A percentile compares a stretch with the other conserved stretches of the same genome.
phyloP scores from a whole-genome alignment of 2,113 vertebrate genomes.

The Channa argus region DNA sequence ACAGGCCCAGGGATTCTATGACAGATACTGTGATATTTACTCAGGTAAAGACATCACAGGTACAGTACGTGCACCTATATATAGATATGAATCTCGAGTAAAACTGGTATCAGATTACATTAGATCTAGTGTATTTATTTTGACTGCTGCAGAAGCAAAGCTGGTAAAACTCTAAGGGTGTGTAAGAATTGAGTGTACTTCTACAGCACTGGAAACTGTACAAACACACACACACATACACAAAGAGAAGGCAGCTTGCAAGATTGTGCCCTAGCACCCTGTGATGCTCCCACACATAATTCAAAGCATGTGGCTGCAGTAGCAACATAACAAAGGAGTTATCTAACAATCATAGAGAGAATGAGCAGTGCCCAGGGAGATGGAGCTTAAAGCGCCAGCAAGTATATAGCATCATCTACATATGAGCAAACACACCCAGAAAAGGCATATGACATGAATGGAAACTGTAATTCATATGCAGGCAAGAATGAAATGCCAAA shows the following conservation, averaged over 20 bases:
- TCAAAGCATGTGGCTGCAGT: slow-evolving; percentile 14
- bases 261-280: not conserved
- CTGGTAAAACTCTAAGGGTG: slow-evolving; percentile 15
- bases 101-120: slow-evolving; percentile 35
- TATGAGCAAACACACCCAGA: slow-evolving; percentile 2
- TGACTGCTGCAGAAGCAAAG: slow-evolving; percentile 16
- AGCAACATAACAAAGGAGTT: not conserved
- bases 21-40: slow-evolving; percentile 23
- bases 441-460: slow-evolving; percentile 13
- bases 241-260: not conserved
- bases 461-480: slow-evolving; percentile 12
- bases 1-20: slow-evolving; percentile 20
- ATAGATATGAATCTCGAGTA: slow-evolving; percentile 38
- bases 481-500: slow-evolving; percentile 30
- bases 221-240: not conserved
- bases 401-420: not conserved
- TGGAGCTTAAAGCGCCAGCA: not conserved
- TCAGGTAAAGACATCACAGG: slow-evolving; percentile 43
- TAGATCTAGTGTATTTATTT: slow-evolving; percentile 19
- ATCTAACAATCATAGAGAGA: slow-evolving; percentile 7
- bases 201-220: not conserved
- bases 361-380: not conserved
- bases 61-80: not conserved
- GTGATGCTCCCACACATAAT: slow-evolving; percentile 7
- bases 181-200: slow-evolving; percentile 6